phyloP scores from a whole-genome alignment of 1,140 invertebrate genomes.

The Samia ricini region DNA sequence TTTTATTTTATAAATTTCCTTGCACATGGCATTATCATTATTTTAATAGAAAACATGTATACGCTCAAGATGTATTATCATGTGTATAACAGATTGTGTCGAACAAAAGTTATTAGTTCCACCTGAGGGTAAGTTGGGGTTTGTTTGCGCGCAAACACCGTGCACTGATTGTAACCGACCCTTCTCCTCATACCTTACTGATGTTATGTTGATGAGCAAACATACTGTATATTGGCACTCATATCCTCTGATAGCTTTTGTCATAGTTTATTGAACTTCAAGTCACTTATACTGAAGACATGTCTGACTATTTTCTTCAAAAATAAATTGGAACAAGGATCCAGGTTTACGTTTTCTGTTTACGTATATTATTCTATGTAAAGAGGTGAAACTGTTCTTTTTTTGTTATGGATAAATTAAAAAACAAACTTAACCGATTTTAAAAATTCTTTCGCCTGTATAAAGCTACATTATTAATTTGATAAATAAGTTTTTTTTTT shows the following conservation, averaged over 20 bases:
- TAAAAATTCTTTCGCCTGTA: too few species aligned
- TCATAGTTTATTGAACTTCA: neutral
- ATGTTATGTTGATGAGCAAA: neutral
- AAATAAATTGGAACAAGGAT: too few species aligned
- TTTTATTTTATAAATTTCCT: too few species aligned
- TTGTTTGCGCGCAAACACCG: slow-evolving; percentile 67
- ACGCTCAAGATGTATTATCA: neutral
- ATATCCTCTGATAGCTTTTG: neutral
- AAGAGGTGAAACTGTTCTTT: too few species aligned
- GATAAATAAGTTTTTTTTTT: too few species aligned
- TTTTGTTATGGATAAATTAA: too few species aligned
- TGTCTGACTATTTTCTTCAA: too few species aligned
- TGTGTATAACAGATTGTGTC: slow-evolving; percentile 9
- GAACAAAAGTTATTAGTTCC: slow-evolving; percentile 53
- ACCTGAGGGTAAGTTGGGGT: slow-evolving; percentile 56
- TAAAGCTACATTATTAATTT: too few species aligned
- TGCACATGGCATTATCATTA: too few species aligned
- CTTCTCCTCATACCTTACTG: slow-evolving; percentile 10
- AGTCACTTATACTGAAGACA: neutral
- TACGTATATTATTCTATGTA: too few species aligned
- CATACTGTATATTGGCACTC: neutral
- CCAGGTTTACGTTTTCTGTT: too few species aligned
- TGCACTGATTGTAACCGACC: slow-evolving; percentile 56
- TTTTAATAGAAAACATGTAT: neutral
- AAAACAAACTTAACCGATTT: too few species aligned